Evolutionary conservation across 2,888 invertebrate genomes (phyloP).

Genomic region (Drosophila tanythrix): DNA sequence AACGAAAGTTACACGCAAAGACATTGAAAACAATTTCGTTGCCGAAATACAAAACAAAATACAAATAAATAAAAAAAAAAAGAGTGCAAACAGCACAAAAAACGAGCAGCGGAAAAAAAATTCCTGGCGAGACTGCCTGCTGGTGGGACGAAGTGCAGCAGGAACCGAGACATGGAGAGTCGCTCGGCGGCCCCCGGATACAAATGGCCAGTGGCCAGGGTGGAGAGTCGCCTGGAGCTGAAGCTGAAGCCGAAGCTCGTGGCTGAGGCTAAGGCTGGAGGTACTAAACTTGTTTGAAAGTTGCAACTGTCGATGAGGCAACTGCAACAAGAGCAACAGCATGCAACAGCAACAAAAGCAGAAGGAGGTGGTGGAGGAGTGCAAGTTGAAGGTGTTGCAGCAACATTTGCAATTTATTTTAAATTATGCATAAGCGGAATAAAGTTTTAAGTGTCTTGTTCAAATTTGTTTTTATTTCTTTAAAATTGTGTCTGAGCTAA

Average conservation of each 20-base stretch:
- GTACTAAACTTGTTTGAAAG: conserved; percentile 75
- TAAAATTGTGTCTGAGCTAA: conserved; percentile 31
- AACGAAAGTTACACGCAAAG: conserved; percentile 67
- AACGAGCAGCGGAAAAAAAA: conserved; percentile 37
- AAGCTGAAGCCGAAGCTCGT: conserved; percentile 10
- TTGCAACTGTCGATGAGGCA: conserved; percentile 63
- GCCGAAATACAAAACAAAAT: conserved; percentile 22
- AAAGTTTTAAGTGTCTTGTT: background rate
- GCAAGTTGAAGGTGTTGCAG: conserved; percentile 7
- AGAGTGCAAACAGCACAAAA: conserved; percentile 22
- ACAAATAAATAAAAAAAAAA: conserved; percentile 27
- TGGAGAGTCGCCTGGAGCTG: conserved; percentile 6
- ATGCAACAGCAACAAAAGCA: background rate
- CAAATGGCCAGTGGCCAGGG: conserved; percentile 48
- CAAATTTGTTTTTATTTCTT: conserved; percentile 13
- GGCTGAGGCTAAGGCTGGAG: conserved; percentile 24
- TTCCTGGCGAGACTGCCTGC: conserved; percentile 53
- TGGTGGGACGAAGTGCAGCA: conserved; percentile 18
- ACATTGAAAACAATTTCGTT: conserved; percentile 60
- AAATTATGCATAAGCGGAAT: conserved; percentile 30
- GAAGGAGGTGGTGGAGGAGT: background rate
- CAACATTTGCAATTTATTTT: conserved; percentile 24
- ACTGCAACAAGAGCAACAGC: conserved; percentile 33
- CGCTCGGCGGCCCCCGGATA: conserved; percentile 42
- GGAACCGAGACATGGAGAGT: conserved; percentile 1